Evolutionary conservation across 2,888 invertebrate species (phyloP).

Genomic region (Enchytraeus crypticus): DNA sequence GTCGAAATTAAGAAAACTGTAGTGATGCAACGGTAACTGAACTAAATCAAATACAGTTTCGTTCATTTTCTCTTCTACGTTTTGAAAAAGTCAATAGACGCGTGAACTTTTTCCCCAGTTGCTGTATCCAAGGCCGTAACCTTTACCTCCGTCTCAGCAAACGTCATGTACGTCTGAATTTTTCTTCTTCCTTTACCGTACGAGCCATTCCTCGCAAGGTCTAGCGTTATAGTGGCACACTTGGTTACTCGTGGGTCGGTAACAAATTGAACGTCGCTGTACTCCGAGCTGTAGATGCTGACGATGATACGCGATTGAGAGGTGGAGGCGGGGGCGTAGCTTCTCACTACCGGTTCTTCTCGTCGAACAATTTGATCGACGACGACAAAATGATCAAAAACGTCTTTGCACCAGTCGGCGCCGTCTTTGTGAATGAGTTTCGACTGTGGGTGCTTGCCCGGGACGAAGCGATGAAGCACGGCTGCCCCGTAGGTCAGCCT

Average conservation of each 20-base stretch:
- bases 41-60: no score
- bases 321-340: constrained; percentile 48
- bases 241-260: constrained; percentile 53
- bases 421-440: constrained; percentile 9
- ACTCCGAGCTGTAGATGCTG: constrained; percentile 52
- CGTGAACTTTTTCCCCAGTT: constrained; percentile 7
- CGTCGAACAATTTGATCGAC: constrained; percentile 5
- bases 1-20: no score
- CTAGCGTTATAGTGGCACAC: constrained; percentile 52
- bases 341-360: constrained; percentile 8
- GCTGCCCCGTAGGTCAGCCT: constrained; percentile 12
- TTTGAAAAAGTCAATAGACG: constrained; percentile 14
- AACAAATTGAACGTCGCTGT: constrained; percentile 50
- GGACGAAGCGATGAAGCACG: constrained; percentile 9
- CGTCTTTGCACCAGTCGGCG: constrained; percentile 10
- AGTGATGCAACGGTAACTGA: no score
- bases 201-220: constrained; percentile 35
- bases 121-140: constrained; percentile 8
- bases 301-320: constrained; percentile 52
- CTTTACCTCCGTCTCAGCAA: constrained; percentile 13
- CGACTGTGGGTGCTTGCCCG: background rate
- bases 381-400: constrained; percentile 12
- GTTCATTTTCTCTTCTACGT: no score
- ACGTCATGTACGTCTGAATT: constrained; percentile 1
- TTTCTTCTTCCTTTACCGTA: background rate